Base-by-base conservation (phyloP, 2,113 vertebrate species). In the Mustelus asterias region DNA sequence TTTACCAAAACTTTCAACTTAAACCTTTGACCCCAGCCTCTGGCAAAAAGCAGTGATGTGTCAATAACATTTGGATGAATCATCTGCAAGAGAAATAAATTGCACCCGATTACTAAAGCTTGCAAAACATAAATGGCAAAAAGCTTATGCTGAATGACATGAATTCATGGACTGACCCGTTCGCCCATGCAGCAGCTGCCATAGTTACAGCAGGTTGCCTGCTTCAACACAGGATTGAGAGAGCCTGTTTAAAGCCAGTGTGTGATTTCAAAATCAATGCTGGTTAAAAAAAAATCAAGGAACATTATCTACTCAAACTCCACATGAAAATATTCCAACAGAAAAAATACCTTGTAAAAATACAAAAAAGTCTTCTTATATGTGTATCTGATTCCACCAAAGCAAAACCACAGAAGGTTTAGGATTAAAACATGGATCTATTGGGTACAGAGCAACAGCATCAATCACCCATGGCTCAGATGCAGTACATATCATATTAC, bases 1-100 rank as follows among this genome's bases (percentile, higher is more conserved):
- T 98, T 97, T 1, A 98, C 98, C 97, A 99, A 97, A 96, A 98
- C 97, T 96, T 98, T 99, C 41, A 99, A 97, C 96, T 98, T 99
- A 97, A 98, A 99, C 96, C 96, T 98, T 96, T 96, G 98, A 44
- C 98, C 98, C 80, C 96, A 97, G 7, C 97, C 97, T 96, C 96
- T 97, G 95, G 97, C 97, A 97, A 98, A 99, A 95, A 99, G 98
- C 96, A 99, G 96, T 0, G 99, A 98, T 16, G 98, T 98, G 96
- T 99, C 99, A 95, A 99, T 98, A 16, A 99, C 97, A 78, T 98
- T 98, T 58, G 96, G 98, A 96, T 99, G 98, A 96, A 98, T 98
- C 97, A 99, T 97, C 99, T 99, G 97, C 63, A 97, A 54, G 78
- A 96, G 70, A 96, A 97, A 96, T 96, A 96, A 5, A 96, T 44